Percentiles rank a stretch among this genome's conserved stretches.
Conservation (phyloP, 1,140 invertebrate species). For the Nymphalis io region DNA sequence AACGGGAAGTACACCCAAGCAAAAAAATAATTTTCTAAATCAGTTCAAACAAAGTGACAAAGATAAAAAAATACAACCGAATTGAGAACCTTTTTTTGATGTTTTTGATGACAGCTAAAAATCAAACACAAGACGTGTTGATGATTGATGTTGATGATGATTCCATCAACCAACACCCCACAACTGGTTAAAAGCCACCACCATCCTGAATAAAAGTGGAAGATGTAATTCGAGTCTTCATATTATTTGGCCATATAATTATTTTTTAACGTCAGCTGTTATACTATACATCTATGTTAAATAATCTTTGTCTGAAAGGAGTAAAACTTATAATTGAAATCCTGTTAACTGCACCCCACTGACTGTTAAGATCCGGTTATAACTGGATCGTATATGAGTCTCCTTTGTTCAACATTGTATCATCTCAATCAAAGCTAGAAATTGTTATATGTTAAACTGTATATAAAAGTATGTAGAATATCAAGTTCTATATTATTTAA, state of each 20-base stretch:
- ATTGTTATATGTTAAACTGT: background rate
- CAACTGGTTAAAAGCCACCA: no score
- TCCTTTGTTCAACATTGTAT: constrained; percentile 31
- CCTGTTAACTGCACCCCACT: constrained; percentile 70
- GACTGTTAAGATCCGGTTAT: constrained; percentile 63
- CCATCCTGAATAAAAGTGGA: background rate
- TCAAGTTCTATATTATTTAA: no score
- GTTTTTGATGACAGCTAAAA: no score
- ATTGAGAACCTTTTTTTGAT: no score
- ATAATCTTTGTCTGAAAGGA: constrained; percentile 58
- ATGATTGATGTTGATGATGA: no score
- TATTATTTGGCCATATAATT: background rate
- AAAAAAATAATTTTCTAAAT: no score
- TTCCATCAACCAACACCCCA: no score
- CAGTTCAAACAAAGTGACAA: no score
- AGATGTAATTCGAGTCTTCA: background rate
- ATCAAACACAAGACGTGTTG: no score
- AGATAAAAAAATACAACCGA: no score
- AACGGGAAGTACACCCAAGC: no score
- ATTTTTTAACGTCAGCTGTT: no score
- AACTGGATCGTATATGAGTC: constrained; percentile 55
- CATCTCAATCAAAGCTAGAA: constrained; percentile 26
- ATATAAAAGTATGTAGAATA: background rate
- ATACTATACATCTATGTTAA: constrained; percentile 18
- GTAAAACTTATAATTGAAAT: constrained; percentile 79